Conservation (phyloP, 2,888 invertebrate genomes). For the Nemoura dubitans region DNA sequence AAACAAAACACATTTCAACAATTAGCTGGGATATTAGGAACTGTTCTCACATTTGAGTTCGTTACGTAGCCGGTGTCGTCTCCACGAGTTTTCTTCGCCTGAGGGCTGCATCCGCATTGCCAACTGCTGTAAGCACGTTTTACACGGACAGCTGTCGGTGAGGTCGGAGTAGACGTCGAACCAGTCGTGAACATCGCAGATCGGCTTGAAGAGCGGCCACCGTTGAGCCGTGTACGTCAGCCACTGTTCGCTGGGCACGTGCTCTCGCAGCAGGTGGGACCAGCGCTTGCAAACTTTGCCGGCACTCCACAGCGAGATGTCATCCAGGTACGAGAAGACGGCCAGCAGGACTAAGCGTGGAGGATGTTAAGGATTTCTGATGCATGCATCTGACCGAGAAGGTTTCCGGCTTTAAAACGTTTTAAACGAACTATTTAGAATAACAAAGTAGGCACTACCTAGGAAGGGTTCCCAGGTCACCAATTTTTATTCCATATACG, state of each 20-base stretch:
- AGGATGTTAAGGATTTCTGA: no score
- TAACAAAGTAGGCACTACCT: no score
- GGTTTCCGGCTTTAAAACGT: no score
- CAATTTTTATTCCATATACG: no score
- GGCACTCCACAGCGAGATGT: slow-evolving; percentile 89
- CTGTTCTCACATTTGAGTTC: slow-evolving; percentile 68
- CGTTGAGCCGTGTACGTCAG: slow-evolving; percentile 76
- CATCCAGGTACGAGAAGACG: slow-evolving; percentile 90
- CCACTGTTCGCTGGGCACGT: slow-evolving; percentile 84
- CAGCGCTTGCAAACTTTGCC: slow-evolving; percentile 88
- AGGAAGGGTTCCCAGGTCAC: no score
- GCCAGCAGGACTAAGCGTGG: slow-evolving; percentile 76
- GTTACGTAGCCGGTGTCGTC: slow-evolving; percentile 79
- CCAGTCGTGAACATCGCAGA: slow-evolving; percentile 79
- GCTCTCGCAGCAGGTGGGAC: slow-evolving; percentile 81
- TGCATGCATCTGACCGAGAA: no score
- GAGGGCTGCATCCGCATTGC: slow-evolving; percentile 74
- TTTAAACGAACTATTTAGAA: no score
- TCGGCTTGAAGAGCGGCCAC: slow-evolving; percentile 88
- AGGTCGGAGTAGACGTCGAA: slow-evolving; percentile 73
- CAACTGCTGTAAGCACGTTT: slow-evolving; percentile 87
- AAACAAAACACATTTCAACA: no score
- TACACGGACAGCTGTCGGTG: slow-evolving; percentile 85
- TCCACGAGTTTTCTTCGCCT: slow-evolving; percentile 82
- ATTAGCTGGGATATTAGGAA: no score